Evolutionary conservation across 2,888 invertebrate species (phyloP).

Genomic region (Lithodes maja): DNA sequence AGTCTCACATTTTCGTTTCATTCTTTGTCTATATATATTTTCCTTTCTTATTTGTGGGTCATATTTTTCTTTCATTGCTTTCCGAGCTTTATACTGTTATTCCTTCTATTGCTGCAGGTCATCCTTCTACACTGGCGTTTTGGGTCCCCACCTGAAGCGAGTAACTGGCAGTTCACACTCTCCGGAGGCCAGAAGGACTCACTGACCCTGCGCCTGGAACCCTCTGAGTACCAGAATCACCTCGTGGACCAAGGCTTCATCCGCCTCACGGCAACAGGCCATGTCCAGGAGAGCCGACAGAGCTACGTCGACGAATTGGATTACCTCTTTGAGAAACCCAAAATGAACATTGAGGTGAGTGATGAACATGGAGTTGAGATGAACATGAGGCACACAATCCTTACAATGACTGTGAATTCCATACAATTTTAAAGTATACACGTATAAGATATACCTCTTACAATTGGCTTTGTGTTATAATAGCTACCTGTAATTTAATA

Average conservation of each 20-base stretch:
- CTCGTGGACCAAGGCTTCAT: constrained; percentile 83
- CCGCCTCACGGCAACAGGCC: constrained; percentile 83
- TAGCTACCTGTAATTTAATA: no score
- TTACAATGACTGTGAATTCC: no score
- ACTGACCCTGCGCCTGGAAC: constrained; percentile 80
- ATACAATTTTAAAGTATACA: no score
- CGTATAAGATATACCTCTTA: no score
- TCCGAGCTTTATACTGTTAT: background rate
- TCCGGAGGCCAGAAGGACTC: constrained; percentile 75
- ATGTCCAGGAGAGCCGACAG: constrained; percentile 83
- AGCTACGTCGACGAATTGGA: constrained; percentile 85
- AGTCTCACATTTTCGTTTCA: no score
- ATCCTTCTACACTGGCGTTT: constrained; percentile 82
- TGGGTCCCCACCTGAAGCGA: constrained; percentile 80
- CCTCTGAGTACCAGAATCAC: constrained; percentile 82
- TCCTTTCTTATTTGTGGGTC: background rate
- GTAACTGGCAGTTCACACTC: constrained; percentile 80
- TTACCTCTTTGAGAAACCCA: constrained; percentile 82
- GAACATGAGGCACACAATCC: background rate
- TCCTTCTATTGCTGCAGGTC: constrained; percentile 78
- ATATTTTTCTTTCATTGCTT: background rate
- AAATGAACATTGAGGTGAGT: constrained; percentile 80
- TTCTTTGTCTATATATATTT: background rate
- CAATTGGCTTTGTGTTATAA: no score
- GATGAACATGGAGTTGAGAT: constrained; percentile 2